A percentile compares a stretch with the other conserved stretches of the same genome.
Evolutionary conservation across 2,113 vertebrate genomes (phyloP).

Genomic region (Terrapene triunguis): DNA sequence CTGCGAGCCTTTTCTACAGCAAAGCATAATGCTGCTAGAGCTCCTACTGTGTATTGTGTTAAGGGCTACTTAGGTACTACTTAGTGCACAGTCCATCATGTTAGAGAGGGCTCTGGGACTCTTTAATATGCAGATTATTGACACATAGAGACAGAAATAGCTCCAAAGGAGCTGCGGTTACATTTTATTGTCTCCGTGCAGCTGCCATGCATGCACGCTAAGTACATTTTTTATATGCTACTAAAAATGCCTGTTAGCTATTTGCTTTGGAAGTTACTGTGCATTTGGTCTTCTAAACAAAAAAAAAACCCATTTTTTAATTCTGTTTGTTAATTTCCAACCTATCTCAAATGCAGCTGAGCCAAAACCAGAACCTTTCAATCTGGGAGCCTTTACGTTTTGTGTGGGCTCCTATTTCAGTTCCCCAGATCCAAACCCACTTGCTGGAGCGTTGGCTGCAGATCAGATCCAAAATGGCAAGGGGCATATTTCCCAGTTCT

Average conservation of each 20-base stretch:
- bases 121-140: slow-evolving; percentile 66
- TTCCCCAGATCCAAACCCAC: not conserved
- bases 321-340: not conserved
- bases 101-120: slow-evolving; percentile 29
- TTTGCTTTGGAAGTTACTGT: not conserved
- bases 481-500: not conserved
- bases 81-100: slow-evolving; percentile 27
- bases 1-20: not conserved
- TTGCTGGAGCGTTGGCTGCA: not conserved
- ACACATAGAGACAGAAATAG: slow-evolving; percentile 1
- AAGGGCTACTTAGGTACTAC: slow-evolving; percentile 16
- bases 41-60: slow-evolving; percentile 2
- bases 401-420: not conserved
- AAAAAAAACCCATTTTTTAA: not conserved
- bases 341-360: not conserved
- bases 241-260: slow-evolving; percentile 29
- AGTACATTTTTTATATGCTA: not conserved
- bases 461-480: not conserved
- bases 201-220: not conserved
- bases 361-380: not conserved
- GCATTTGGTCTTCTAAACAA: not conserved
- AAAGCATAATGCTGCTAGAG: not conserved
- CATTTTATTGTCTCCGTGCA: slow-evolving; percentile 9
- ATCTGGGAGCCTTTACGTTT: not conserved
- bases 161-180: slow-evolving; percentile 46